These are phyloP conservation scores for Microtus ochrogaster DNA, from an alignment of 2,113 vertebrate species.

Conservation along the genomic window DNA sequence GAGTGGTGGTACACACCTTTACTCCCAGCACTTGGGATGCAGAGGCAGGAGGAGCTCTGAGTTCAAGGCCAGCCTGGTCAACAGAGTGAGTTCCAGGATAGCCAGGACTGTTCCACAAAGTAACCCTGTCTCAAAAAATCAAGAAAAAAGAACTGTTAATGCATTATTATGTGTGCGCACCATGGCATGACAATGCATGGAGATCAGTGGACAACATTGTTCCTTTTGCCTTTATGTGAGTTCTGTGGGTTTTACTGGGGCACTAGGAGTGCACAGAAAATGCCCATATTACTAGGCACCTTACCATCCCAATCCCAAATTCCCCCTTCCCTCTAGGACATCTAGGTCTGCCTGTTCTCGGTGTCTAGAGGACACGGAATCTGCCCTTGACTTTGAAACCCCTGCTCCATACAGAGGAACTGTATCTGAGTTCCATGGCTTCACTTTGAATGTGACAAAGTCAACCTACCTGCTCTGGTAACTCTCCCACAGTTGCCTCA, in stretches of 20 bases:
- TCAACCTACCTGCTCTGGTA: conserved; percentile 78
- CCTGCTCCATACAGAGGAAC: not conserved
- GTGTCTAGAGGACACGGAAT: not conserved
- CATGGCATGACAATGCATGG: not conserved
- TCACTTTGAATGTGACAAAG: not conserved
- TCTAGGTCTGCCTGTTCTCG: not conserved
- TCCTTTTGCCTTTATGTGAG: not conserved
- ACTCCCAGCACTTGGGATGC: not conserved
- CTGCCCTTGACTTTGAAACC: not conserved
- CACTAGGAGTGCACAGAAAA: not conserved
- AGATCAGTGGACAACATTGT: not conserved
- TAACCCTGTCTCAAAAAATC: not conserved
- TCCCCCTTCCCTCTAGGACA: not conserved
- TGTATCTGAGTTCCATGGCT: not conserved
- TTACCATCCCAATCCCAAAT: not conserved
- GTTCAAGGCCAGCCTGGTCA: not conserved
- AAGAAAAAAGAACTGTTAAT: not conserved
- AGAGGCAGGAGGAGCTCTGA: not conserved
- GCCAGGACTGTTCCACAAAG: not conserved
- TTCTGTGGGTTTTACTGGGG: not conserved
- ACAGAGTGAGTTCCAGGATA: not conserved
- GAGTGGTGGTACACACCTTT: not conserved
- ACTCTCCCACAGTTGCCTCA: conserved; percentile 88
- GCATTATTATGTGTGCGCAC: not conserved
- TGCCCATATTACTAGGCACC: not conserved